Base-by-base conservation (phyloP, 1,140 invertebrate species). In the Bombus vancouverensis region DNA sequence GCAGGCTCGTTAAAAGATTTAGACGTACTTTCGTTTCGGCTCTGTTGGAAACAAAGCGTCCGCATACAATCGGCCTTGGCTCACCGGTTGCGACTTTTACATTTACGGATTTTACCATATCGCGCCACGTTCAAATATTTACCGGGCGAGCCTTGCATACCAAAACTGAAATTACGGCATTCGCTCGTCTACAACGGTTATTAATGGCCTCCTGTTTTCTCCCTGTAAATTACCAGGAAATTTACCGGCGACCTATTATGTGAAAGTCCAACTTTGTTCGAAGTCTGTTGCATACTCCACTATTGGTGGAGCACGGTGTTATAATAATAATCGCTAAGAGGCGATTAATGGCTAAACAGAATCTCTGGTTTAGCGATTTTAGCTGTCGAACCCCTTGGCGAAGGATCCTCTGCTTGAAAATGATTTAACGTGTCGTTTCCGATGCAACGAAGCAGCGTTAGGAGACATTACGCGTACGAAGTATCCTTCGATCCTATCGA, bases 1-100 rank as follows among this genome's bases (percentile, higher is more conserved):
- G 72, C 34, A 68, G 32, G 77, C n/a, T 71, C 83, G 87, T 88
- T 88, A 81, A 89, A 53, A 88, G 66, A 89, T 88, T 80, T 71
- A 83, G 9, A 34, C 37, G 47, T 78, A 83, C 70, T 83, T 83
- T 83, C 74, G 74, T 25, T 65, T 34, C 18, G 22, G 8, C 9
- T 15, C 12, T 8, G 44, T 34, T 34, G 13, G 22, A 34, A 83
- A 83, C 81, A 32, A 39, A 76, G 68, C 34, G 76, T 18, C 15
- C 32, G 68, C 53, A 32, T 77, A 44, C 42, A 62, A 25, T n/a
- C 47, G 3, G 42, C 22, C 15, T 28, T 25, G 59, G 28, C 37
- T 79, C 47, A 39, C 34, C 12, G 39, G 3, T 34, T 72, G 47
- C 83, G 39, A 84, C 37, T 79, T 68, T 34, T 70, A 12, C 28